Percentiles rank a stretch among this genome's conserved stretches.
Conservation (phyloP, 2,797 vertebrate species). For the Manis pentadactyla region DNA sequence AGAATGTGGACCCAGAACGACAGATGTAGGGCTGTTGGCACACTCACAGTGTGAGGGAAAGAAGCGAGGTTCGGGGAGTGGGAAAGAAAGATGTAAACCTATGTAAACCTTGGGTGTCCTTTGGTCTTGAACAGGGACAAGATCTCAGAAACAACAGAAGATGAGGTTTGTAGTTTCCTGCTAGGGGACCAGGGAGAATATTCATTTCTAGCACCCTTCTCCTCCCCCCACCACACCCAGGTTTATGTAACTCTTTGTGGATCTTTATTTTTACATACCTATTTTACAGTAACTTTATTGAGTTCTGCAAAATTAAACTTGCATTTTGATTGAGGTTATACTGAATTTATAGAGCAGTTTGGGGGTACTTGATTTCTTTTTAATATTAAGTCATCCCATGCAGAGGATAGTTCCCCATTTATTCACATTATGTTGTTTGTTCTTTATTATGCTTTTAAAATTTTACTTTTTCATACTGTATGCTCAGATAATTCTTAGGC, state of each 20-base stretch:
- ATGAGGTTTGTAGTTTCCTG: not conserved
- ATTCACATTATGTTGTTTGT: not conserved
- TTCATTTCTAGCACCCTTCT: not conserved
- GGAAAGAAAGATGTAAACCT: not conserved
- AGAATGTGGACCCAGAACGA: not conserved
- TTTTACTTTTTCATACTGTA: not conserved
- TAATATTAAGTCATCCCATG: not conserved
- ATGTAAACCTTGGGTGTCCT: not conserved
- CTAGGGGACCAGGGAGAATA: not conserved
- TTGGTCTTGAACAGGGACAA: not conserved
- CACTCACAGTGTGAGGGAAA: not conserved
- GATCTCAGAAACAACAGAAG: not conserved
- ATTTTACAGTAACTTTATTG: not conserved
- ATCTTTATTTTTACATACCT: not conserved
- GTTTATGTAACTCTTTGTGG: not conserved
- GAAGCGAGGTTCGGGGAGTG: not conserved
- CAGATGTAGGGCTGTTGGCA: not conserved
- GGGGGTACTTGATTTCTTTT: not conserved
- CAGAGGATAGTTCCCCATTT: not conserved
- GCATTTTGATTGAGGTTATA: not conserved
- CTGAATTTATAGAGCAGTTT: slow-evolving; percentile 6
- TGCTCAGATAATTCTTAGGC: not conserved
- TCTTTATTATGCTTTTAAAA: not conserved
- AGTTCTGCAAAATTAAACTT: not conserved
- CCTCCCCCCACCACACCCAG: not conserved